Evolutionary conservation across 2,113 vertebrate genomes (phyloP).

Genomic region (Tetrao urogallus): DNA sequence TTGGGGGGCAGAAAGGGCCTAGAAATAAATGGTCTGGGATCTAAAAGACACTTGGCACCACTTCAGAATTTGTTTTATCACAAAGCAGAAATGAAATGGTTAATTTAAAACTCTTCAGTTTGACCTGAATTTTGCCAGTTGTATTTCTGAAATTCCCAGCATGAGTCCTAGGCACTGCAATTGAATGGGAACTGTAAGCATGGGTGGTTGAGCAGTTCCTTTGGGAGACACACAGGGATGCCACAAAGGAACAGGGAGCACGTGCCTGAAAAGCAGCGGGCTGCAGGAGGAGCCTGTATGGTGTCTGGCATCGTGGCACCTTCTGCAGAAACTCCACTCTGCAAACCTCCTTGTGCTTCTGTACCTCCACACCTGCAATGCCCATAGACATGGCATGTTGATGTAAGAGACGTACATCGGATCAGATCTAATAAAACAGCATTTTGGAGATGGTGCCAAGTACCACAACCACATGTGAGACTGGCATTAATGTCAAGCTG

Average conservation of each 20-base stretch:
- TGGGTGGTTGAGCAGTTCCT: not conserved
- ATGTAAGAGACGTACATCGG: not conserved
- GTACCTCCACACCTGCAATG: not conserved
- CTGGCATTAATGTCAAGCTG: not conserved
- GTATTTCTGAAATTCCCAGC: conserved; percentile 37
- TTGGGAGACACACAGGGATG: not conserved
- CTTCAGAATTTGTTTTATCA: conserved; percentile 12
- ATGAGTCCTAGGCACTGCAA: not conserved
- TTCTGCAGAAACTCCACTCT: conserved; percentile 31
- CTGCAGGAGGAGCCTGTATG: not conserved
- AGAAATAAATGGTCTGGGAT: not conserved
- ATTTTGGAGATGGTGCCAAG: not conserved
- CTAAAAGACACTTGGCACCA: not conserved
- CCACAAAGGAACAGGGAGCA: not conserved
- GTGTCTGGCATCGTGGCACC: not conserved
- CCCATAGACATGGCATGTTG: not conserved
- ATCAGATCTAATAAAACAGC: not conserved
- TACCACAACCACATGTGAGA: not conserved
- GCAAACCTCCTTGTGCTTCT: not conserved
- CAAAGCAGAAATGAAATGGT: conserved; percentile 15
- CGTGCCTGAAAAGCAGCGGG: not conserved
- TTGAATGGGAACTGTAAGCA: not conserved
- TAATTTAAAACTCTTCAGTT: conserved; percentile 7
- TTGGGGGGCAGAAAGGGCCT: not conserved
- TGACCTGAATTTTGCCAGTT: not conserved